These are phyloP conservation scores for Acrocephalus kingi DNA, from an alignment of 2,113 vertebrate species.

Conservation along the genomic window DNA sequence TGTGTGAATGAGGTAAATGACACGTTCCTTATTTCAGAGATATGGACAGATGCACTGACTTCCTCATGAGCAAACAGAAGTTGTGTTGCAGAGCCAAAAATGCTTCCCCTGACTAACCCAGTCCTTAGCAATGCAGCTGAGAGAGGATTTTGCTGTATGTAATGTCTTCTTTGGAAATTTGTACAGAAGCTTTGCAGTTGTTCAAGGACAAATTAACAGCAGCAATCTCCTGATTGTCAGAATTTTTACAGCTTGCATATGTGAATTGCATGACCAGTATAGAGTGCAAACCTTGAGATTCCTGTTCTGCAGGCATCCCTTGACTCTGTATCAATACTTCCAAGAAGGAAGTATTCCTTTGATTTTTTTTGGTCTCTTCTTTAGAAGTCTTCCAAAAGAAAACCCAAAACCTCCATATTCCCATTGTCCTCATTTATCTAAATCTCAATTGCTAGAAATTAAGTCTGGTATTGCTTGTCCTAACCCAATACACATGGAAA, in stretches of 20 bases:
- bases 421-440: not conserved
- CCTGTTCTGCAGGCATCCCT: not conserved
- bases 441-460: not conserved
- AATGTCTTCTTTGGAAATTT: not conserved
- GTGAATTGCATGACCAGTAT: rapidly evolving
- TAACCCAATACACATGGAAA: not conserved
- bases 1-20: not conserved
- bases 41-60: not conserved
- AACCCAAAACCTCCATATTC: not conserved
- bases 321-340: not conserved
- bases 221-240: not conserved
- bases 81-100: not conserved
- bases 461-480: not conserved
- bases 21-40: not conserved
- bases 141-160: not conserved
- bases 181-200: not conserved
- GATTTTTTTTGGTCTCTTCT: not conserved
- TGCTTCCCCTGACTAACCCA: not conserved
- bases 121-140: not conserved
- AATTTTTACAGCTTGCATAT: not conserved
- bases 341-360: not conserved
- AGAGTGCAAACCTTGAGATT: not conserved
- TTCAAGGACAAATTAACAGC: not conserved
- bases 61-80: not conserved
- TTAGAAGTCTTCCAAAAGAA: not conserved